phyloP scores from a whole-genome alignment of 23 tunicate species.

The Phallusia fumigata region DNA sequence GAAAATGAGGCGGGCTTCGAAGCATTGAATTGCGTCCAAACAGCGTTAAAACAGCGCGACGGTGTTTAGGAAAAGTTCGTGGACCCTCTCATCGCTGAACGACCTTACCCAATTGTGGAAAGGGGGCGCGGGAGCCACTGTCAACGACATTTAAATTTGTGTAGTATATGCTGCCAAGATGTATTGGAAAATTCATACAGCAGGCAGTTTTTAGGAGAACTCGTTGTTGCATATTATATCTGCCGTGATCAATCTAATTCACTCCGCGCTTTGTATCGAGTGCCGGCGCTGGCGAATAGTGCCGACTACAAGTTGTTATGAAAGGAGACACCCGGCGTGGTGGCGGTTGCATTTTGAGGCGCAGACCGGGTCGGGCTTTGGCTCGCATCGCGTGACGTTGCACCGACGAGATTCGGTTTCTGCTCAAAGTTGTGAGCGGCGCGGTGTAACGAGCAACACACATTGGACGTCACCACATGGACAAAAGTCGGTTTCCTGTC shows the following conservation, averaged over 20 bases:
- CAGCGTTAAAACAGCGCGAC: conserved; percentile 11
- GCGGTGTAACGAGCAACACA: conserved; percentile 12
- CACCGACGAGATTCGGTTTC: background rate
- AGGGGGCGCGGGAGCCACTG: too few species aligned
- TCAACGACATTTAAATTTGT: too few species aligned
- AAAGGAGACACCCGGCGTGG: background rate
- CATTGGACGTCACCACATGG: conserved; percentile 1
- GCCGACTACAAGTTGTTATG: background rate
- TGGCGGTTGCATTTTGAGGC: background rate
- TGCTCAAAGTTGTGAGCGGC: background rate
- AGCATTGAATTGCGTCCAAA: background rate
- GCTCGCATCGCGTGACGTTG: conserved; percentile 7
- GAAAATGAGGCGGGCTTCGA: background rate
- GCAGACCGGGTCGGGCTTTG: background rate
- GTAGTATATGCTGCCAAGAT: too few species aligned
- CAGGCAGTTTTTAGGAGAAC: too few species aligned
- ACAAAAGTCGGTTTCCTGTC: conserved; percentile 2
- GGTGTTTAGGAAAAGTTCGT: conserved; percentile 4
- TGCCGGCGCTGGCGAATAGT: background rate
- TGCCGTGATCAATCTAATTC: too few species aligned
- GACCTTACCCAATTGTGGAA: too few species aligned
- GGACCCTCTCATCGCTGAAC: background rate
- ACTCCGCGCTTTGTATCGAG: background rate
- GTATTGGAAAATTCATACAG: too few species aligned
- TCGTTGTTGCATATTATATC: background rate